These are phyloP conservation scores for Andricus curvator DNA, from an alignment of 2,888 invertebrate species.

Conservation along the genomic window DNA sequence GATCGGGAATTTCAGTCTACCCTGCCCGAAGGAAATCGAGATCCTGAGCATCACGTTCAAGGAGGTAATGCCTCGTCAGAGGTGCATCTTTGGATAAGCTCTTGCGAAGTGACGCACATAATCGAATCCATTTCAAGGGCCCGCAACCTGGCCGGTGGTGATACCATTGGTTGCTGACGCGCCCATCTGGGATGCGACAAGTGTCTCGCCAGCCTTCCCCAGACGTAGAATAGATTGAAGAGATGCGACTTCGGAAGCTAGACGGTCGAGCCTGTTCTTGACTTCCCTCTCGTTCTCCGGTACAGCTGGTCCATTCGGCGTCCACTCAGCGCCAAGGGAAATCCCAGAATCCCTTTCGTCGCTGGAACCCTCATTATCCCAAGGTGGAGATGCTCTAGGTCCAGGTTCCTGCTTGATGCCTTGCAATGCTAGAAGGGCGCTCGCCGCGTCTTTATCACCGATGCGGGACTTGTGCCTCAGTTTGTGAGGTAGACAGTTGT, in stretches of 20 bases:
- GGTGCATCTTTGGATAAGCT: slow-evolving; percentile 55
- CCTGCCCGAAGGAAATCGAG: slow-evolving; percentile 36
- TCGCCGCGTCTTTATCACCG: slow-evolving; percentile 93
- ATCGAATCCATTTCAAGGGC: slow-evolving; percentile 47
- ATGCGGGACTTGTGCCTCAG: slow-evolving; percentile 94
- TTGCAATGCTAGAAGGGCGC: slow-evolving; percentile 88
- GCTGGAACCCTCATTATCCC: slow-evolving; percentile 94
- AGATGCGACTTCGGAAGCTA: slow-evolving; percentile 94
- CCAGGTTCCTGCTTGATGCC: slow-evolving; percentile 93
- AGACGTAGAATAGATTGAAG: slow-evolving; percentile 90
- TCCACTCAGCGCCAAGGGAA: slow-evolving; percentile 87
- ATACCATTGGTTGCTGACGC: slow-evolving; percentile 41
- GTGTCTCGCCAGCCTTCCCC: slow-evolving; percentile 77
- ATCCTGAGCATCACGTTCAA: slow-evolving; percentile 44
- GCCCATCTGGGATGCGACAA: slow-evolving; percentile 46
- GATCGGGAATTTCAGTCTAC: slow-evolving; percentile 41
- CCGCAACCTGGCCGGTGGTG: slow-evolving; percentile 50
- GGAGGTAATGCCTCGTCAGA: slow-evolving; percentile 49
- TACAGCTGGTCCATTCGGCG: slow-evolving; percentile 71
- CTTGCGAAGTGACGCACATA: slow-evolving; percentile 39
- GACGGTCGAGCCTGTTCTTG: slow-evolving; percentile 90
- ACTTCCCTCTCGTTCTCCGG: slow-evolving; percentile 87
- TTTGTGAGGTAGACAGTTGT: slow-evolving; percentile 92
- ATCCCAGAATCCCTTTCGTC: slow-evolving; percentile 95
- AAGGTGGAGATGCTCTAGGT: slow-evolving; percentile 88